Evolutionary conservation across 2,113 vertebrate species (phyloP), one percentile per base, ranked within the genome.

Genomic region (Dipodomys merriami): DNA sequence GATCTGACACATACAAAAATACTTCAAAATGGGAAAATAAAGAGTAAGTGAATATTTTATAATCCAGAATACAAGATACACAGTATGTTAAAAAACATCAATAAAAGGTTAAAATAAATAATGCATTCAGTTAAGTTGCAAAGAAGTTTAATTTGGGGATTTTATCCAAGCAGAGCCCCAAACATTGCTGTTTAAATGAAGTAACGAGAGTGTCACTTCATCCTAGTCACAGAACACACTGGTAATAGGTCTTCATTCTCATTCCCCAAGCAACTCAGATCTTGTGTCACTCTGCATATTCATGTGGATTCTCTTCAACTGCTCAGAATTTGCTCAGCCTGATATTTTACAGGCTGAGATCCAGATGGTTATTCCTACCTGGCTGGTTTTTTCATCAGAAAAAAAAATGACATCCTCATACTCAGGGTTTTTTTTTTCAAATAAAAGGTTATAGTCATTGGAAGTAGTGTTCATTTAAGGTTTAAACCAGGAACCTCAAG

Each of bases 401-500:
- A 39, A 33, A 68, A 80, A 92, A 44, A 19, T 44, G 10, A 9
- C 15, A 74, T 12, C 49, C 49, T 49, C 49, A 49, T 86, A 57
- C 13, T 49, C 20, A 65, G 83, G 74, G 88, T 78, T 30, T 1
- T 67, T 49, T 35, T 6, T 84, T 68, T 23, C 19, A 77, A 86
- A 73, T 73, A 39, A 95, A 85, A 80, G 39, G 7, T 29, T 91
- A 30, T 25, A 10, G 39, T 87, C 33, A 39, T 74, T 85, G 88
- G 74, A 93, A 93, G 77, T 25, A 73, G 53, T 65, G 7, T 85
- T 93, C 77, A 95, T 30, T 85, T 76, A 95, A 96, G 79, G 92
- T 94, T 96, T 96, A 91, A 94, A 93, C 74, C 33, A 90, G 91
- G 71, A 97, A 83, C 90, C 91, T 62, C 91, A 96, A 94, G 90